These are phyloP conservation scores for Aphidius gifuensis DNA, from an alignment of 1,140 invertebrate species.

Conservation along the genomic window DNA sequence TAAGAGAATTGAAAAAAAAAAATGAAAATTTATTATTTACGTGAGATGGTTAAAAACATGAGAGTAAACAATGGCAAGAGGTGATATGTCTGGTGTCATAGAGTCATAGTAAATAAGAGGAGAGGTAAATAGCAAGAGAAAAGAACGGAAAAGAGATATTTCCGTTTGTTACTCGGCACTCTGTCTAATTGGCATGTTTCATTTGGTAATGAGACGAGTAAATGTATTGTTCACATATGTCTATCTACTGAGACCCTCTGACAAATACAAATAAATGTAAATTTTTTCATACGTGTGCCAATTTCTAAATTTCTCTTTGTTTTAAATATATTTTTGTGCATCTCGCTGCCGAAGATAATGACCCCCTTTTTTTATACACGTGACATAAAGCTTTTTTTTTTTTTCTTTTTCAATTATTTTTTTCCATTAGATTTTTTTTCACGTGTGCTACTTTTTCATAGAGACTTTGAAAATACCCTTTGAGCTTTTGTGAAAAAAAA, in stretches of 20 bases:
- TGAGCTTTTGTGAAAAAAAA: no score
- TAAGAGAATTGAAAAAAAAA: no score
- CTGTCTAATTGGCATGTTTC: conserved; percentile 32
- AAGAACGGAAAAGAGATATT: background rate
- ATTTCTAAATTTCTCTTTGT: background rate
- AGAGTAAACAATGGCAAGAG: background rate
- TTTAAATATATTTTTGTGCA: background rate
- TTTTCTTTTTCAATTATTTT: conserved; percentile 9
- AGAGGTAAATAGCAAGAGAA: background rate
- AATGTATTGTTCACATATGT: conserved; percentile 31
- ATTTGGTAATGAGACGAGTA: conserved; percentile 34
- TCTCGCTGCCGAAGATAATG: conserved; percentile 7
- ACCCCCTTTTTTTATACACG: conserved; percentile 4
- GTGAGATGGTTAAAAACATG: background rate
- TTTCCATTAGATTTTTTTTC: background rate
- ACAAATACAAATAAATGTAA: background rate
- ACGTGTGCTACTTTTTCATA: no score
- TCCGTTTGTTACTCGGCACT: conserved; percentile 11
- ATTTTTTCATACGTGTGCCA: background rate
- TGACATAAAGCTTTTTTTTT: background rate
- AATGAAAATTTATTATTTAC: no score
- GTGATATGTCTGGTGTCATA: no score
- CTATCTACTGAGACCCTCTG: background rate
- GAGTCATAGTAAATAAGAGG: background rate
- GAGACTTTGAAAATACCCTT: no score